Evolutionary conservation across 2,113 vertebrate species (phyloP), one percentile per base, ranked within the genome.

Genomic region (Ancistrus triradiatus): DNA sequence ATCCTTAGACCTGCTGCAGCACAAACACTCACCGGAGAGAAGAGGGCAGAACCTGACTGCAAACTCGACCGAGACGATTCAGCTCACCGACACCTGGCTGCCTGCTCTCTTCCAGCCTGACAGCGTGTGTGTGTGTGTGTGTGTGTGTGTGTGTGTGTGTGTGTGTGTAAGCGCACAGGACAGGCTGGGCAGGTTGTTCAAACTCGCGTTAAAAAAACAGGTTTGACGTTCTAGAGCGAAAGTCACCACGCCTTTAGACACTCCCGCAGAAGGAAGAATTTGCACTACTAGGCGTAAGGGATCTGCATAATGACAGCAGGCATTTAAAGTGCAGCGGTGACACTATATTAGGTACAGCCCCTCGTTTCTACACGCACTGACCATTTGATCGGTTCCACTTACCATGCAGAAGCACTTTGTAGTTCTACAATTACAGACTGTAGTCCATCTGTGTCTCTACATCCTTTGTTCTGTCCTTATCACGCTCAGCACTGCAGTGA

Each of bases 171-270:
- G n/a, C n/a, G n/a, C n/a, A n/a, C n/a, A 3, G 18, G 70, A 72
- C 70, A 1, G 63, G 74, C 57, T 70, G 2, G 71, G 69, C 70
- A 25, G 72, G 76, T 71, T 35, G 21, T 67, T 71, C 59, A 56
- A 78, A 81, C 83, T 27, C 83, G 80, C 75, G 33, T 27, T 50
- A 15, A n/a, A 52, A 5, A 76, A 88, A 87, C 84, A 33, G 85
- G 84, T 88, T 88, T 75, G 42, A 68, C 78, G 69, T 81, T 78
- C 59, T 46, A 10, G 27, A 3, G 28, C 10, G 28, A 59, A 55
- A 67, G 66, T 61, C 72, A 75, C 80, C 80, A 63, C 79, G 66
- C 77, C 74, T 57, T 43, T 13, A 0, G 33, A 50, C 44, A 38
- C 67, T 63, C 33, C 55, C 47, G 58, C 37, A 49, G 24, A 14